phyloP scores from a whole-genome alignment of 53 echinoderm and acorn worm genomes.

The Crossaster papposus region DNA sequence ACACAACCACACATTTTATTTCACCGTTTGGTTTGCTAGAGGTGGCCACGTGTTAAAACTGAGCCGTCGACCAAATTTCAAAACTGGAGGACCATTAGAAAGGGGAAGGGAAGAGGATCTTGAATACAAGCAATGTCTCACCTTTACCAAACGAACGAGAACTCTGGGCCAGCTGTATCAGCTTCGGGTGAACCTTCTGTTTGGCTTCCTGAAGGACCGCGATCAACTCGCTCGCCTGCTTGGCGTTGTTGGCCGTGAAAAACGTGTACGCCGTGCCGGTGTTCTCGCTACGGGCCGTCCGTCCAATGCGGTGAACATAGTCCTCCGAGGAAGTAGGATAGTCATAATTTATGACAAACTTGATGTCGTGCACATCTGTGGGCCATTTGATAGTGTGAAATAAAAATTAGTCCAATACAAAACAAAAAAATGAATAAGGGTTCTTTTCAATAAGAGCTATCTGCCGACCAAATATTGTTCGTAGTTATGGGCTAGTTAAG shows the following conservation, averaged over 20 bases:
- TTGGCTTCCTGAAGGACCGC: conserved; percentile 87
- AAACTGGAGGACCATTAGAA: background rate
- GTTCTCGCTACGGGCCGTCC: conserved; percentile 90
- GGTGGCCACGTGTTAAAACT: too few relatives aligned
- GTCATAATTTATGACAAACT: conserved; percentile 99
- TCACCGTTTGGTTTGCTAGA: too few relatives aligned
- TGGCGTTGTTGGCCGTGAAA: conserved; percentile 84
- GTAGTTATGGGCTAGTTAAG: too few relatives aligned
- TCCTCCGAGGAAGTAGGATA: conserved; percentile 96
- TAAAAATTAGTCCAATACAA: background rate
- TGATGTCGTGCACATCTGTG: conserved; percentile 96
- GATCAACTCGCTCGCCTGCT: conserved; percentile 87
- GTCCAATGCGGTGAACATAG: conserved; percentile 99
- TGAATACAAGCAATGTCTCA: conserved; percentile 31
- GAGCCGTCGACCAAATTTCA: background rate
- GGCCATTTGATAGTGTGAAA: background rate
- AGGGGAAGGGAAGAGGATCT: too few relatives aligned
- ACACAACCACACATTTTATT: too few relatives aligned
- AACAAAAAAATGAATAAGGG: background rate
- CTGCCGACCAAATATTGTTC: background rate
- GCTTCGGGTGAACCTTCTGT: conserved; percentile 86
- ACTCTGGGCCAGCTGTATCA: conserved; percentile 78
- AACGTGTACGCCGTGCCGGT: conserved; percentile 99
- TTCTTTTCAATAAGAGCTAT: too few relatives aligned
- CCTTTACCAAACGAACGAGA: conserved; percentile 77